Conservation (phyloP, 2,888 invertebrate species). For the Adela reaumurella region DNA sequence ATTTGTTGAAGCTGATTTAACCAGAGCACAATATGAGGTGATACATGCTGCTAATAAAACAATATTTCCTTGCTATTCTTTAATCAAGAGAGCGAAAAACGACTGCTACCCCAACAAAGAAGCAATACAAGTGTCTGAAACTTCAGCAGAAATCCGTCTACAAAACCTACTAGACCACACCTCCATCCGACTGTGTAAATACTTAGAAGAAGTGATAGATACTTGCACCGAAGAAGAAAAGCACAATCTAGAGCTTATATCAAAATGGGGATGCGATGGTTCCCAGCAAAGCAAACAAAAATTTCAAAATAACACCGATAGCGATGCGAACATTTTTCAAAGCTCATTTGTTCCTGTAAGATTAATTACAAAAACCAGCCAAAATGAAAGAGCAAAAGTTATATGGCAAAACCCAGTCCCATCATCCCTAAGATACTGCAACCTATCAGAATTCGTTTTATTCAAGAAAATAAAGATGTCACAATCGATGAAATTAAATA, state of each 20-base stretch:
- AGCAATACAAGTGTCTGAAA: slow-evolving; percentile 3
- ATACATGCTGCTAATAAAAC: slow-evolving; percentile 4
- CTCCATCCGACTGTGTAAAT: slow-evolving; percentile 1
- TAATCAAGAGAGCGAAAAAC: slow-evolving; percentile 4
- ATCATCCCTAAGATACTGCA: slow-evolving; percentile 15
- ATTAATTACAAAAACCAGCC: slow-evolving; percentile 9
- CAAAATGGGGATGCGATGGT: slow-evolving; percentile 16
- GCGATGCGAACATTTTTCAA: slow-evolving; percentile 14
- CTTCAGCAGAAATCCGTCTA: slow-evolving; percentile 3
- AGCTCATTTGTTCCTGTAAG: slow-evolving; percentile 16
- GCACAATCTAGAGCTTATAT: slow-evolving; percentile 8
- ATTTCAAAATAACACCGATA: slow-evolving; percentile 2
- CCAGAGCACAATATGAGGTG: slow-evolving; percentile 3
- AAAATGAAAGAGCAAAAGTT: slow-evolving; percentile 10
- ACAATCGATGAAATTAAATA: slow-evolving; percentile 15
- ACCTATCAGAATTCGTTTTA: slow-evolving; percentile 16
- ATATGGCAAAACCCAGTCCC: slow-evolving; percentile 17
- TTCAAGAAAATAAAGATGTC: slow-evolving; percentile 13
- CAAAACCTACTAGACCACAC: slow-evolving; percentile 6
- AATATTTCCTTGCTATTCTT: slow-evolving; percentile 2
- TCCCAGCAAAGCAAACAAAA: slow-evolving; percentile 13
- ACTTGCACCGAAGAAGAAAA: slow-evolving; percentile 1
- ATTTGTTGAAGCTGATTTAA: slow-evolving; percentile 4
- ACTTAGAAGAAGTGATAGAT: slow-evolving; percentile 1
- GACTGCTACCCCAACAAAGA: slow-evolving; percentile 5